Conservation (phyloP, 2,797 vertebrate genomes). For the Synanceia verrucosa region DNA sequence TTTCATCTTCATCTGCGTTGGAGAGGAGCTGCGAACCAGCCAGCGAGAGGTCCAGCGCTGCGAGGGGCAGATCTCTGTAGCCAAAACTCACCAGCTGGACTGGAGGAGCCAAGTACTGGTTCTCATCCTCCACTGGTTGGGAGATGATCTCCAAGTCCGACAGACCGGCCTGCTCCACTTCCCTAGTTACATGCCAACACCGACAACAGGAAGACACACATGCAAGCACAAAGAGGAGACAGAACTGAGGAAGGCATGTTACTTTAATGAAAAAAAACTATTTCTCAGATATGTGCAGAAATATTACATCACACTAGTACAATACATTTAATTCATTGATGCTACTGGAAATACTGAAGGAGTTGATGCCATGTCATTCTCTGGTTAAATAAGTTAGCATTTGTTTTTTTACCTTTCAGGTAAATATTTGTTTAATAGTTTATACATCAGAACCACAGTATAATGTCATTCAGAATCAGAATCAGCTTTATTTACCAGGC, state of each 20-base stretch:
- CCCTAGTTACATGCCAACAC: slow-evolving; percentile 57
- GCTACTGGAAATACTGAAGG: background rate
- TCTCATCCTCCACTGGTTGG: slow-evolving; percentile 90
- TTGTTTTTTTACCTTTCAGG: background rate
- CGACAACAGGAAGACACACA: slow-evolving; percentile 28
- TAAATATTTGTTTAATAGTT: slow-evolving; percentile 2
- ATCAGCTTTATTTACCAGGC: too few species aligned
- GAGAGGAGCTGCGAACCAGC: slow-evolving; percentile 92
- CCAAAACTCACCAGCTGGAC: slow-evolving; percentile 90
- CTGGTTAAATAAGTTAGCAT: background rate
- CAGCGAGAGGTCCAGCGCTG: slow-evolving; percentile 88
- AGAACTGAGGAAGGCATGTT: slow-evolving; percentile 16
- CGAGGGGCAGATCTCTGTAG: slow-evolving; percentile 90
- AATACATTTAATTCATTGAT: background rate
- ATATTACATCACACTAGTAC: background rate
- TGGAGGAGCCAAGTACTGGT: slow-evolving; percentile 85
- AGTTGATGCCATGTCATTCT: background rate
- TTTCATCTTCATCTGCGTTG: slow-evolving; percentile 91
- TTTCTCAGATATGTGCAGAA: background rate
- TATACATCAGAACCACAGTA: background rate
- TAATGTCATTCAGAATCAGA: too few species aligned
- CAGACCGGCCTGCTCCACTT: slow-evolving; percentile 79
- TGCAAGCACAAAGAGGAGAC: slow-evolving; percentile 17
- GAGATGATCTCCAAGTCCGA: slow-evolving; percentile 94
- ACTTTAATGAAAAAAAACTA: slow-evolving; percentile 3